Percentiles rank a stretch among this genome's conserved stretches.
These are phyloP conservation scores for Tapirus indicus DNA, from an alignment of 2,797 vertebrate genomes.

Conservation along the genomic window DNA sequence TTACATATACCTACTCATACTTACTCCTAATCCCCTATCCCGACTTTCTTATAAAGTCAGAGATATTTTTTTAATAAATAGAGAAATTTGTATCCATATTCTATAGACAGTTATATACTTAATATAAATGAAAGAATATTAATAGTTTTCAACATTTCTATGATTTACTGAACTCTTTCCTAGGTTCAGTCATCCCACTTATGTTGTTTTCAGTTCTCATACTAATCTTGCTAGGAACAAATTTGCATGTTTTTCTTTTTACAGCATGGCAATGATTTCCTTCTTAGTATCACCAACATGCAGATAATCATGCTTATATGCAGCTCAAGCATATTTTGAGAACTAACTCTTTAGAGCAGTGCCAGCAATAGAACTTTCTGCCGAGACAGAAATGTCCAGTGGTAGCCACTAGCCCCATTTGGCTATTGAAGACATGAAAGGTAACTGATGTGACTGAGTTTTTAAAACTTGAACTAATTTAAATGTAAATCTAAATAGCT, in stretches of 20 bases:
- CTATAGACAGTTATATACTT: not conserved
- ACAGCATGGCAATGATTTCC: not conserved
- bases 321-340: rapidly evolving
- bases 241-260: not conserved
- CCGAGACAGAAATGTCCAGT: not conserved
- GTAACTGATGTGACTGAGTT: not conserved
- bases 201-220: not conserved
- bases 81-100: not conserved
- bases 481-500: not conserved
- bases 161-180: not conserved
- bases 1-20: not conserved
- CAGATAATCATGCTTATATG: not conserved
- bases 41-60: not conserved
- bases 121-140: not conserved
- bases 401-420: not conserved
- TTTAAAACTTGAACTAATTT: not conserved
- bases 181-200: not conserved
- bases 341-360: not conserved
- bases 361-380: not conserved
- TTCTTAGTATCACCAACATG: not conserved
- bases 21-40: not conserved
- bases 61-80: not conserved
- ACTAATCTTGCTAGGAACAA: not conserved
- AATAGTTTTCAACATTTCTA: not conserved
- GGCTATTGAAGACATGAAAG: not conserved